Evolutionary conservation across 2,888 invertebrate genomes (phyloP).

Genomic region (Geophilus truncorum): DNA sequence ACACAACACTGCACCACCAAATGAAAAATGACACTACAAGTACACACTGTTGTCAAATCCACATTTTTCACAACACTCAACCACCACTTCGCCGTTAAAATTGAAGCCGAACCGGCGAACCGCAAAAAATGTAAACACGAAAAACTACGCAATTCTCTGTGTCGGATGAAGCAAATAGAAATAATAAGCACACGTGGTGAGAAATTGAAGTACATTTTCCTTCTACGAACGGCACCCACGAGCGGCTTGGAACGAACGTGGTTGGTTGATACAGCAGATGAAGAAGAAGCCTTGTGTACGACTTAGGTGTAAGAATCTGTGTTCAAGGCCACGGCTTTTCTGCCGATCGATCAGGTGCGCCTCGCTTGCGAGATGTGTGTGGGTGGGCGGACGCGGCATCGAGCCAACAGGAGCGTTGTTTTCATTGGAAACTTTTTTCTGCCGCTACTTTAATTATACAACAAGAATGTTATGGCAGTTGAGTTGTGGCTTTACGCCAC

Average conservation of each 20-base stretch:
- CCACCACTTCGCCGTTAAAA: no score
- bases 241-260: background rate
- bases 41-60: no score
- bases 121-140: no score
- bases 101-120: no score
- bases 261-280: background rate
- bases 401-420: background rate
- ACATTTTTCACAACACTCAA: no score
- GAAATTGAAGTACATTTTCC: background rate
- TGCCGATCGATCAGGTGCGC: conserved; percentile 3
- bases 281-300: background rate
- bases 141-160: no score
- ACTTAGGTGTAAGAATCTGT: background rate
- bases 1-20: no score
- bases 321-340: conserved; percentile 19
- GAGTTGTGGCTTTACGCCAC: background rate
- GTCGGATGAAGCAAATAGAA: background rate
- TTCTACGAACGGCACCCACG: background rate
- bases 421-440: background rate
- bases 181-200: background rate
- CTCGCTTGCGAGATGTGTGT: background rate
- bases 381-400: background rate
- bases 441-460: background rate
- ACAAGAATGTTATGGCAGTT: background rate
- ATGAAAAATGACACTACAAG: no score